phyloP scores from a whole-genome alignment of 2,888 invertebrate genomes.

The Entomobrya multifasciata region DNA sequence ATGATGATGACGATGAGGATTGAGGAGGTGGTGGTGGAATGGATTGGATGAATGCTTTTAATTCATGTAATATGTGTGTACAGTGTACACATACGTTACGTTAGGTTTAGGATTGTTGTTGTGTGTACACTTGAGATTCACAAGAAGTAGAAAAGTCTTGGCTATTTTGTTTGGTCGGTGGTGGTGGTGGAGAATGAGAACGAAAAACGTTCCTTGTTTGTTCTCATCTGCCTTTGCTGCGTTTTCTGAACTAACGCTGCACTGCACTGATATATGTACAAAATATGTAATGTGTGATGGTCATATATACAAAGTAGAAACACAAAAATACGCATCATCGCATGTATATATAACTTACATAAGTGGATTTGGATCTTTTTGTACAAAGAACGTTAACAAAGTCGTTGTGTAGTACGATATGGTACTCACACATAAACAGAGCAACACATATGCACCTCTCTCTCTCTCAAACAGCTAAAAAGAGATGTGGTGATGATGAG shows the following conservation, averaged over 20 bases:
- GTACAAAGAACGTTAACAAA: no score
- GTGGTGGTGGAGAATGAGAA: background rate
- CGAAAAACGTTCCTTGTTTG: background rate
- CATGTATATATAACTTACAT: no score
- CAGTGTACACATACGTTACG: background rate
- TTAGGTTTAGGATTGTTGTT: background rate
- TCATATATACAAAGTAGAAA: no score
- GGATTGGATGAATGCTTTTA: slow-evolving; percentile 22
- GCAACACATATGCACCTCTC: background rate
- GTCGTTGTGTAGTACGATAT: background rate
- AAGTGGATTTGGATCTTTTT: no score
- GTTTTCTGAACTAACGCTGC: no score
- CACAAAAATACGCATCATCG: no score
- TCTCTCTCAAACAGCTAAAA: no score
- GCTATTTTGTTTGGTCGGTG: no score
- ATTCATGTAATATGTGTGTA: no score
- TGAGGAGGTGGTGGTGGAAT: no score
- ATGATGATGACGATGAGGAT: background rate
- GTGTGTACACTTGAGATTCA: background rate
- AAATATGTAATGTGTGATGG: no score
- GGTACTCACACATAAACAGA: background rate
- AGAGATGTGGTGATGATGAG: background rate
- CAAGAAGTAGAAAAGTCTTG: background rate
- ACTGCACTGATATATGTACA: background rate
- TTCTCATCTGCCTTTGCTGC: background rate